Evolutionary conservation across 2,113 vertebrate genomes (phyloP).

Genomic region (Paracanthobrama guichenoti): DNA sequence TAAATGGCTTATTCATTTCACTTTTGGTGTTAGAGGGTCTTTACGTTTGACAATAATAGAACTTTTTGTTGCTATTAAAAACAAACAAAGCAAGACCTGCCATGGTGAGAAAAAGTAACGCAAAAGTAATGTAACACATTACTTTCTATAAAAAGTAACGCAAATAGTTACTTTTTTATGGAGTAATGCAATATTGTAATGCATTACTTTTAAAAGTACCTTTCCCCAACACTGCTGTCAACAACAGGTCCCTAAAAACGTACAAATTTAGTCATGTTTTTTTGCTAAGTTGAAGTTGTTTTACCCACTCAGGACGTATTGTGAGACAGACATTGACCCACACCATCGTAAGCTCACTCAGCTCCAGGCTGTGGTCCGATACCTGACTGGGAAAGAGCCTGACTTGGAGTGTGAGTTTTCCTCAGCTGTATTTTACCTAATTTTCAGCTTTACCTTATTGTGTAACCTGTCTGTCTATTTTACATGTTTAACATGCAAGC

Average conservation of each 20-base stretch:
- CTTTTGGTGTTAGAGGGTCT: no score
- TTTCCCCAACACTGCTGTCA: no score
- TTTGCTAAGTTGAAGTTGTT: background rate
- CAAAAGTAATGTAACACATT: no score
- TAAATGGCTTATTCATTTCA: no score
- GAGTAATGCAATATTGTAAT: no score
- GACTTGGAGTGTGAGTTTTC: constrained; percentile 87
- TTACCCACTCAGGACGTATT: constrained; percentile 85
- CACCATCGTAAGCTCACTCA: constrained; percentile 88
- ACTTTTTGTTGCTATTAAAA: no score
- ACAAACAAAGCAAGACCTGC: no score
- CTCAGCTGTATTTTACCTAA: background rate
- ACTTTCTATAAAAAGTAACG: no score
- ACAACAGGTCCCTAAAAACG: background rate
- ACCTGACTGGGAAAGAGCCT: constrained; percentile 84
- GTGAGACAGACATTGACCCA: constrained; percentile 90
- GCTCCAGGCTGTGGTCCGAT: constrained; percentile 85
- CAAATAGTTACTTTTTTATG: no score
- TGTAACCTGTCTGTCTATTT: background rate
- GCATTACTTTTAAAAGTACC: no score
- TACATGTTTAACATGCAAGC: background rate
- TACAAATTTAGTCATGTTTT: background rate
- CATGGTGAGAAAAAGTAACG: no score
- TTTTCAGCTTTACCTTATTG: background rate
- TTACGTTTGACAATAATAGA: no score